phyloP scores from a whole-genome alignment of 2,797 vertebrate species.

The Semotilus atromaculatus region DNA sequence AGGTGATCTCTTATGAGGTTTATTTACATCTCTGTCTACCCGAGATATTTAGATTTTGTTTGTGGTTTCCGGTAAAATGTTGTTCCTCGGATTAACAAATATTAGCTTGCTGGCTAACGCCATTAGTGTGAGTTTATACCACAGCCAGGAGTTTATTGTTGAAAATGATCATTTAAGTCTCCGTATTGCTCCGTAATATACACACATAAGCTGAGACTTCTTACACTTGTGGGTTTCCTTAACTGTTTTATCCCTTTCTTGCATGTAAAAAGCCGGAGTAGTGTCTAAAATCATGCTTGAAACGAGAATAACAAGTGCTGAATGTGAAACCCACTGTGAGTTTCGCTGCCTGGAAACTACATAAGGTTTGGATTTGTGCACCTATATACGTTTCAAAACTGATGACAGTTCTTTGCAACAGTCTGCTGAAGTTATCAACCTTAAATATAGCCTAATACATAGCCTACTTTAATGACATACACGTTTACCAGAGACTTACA shows the following conservation, averaged over 20 bases:
- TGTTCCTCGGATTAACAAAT: slow-evolving; percentile 13
- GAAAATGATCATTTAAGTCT: not conserved
- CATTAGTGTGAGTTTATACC: slow-evolving; percentile 19
- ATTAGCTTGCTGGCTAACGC: slow-evolving; percentile 37
- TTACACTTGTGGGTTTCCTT: not conserved
- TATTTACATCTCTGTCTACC: not conserved
- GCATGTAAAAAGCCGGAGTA: not conserved
- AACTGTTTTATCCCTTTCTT: not conserved
- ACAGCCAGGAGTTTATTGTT: slow-evolving; percentile 5
- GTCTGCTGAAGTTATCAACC: not conserved
- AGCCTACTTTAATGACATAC: not conserved
- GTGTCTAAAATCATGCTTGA: slow-evolving; percentile 3
- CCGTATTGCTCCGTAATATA: slow-evolving; percentile 1
- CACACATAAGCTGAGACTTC: not conserved
- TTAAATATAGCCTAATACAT: not conserved
- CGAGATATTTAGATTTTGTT: not conserved
- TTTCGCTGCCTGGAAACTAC: not conserved
- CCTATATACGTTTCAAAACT: not conserved
- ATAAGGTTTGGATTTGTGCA: slow-evolving; percentile 13
- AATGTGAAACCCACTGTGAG: not conserved
- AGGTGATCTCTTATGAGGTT: not conserved
- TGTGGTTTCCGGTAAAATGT: not conserved
- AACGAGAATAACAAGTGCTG: not conserved
- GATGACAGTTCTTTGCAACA: not conserved
- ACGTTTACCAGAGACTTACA: not conserved